Evolutionary conservation across 2,797 vertebrate genomes (phyloP), one percentile per base, ranked within the genome.

Genomic region (Silurus aristotelis): DNA sequence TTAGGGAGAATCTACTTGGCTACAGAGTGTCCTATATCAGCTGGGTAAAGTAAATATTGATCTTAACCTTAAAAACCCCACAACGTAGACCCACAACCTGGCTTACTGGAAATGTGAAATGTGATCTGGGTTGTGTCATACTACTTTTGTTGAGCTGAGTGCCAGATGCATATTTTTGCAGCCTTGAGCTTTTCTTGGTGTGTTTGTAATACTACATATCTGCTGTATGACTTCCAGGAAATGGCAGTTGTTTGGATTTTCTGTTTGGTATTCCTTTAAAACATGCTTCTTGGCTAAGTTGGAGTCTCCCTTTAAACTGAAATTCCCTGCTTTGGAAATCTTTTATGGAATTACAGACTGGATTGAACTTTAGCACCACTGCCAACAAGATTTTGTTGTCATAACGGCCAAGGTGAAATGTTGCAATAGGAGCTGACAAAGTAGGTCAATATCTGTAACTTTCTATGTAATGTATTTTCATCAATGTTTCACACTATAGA

Each of bases 281-380:
- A 76, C 9, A 19, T 20, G 27, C 8, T 38, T 60, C 17, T 1
- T 6, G 17, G 1, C 25, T 7, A 25, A 25, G 6, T 12, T 52
- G 75, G 9, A 48, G 6, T 64, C 48, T 60, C 22, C 38, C 38
- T 63, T 12, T 63, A 79, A 61, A 14, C 12, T 43, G 22, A n/a
- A 25, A 25, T 46, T 17, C 3, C 38, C 38, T 64, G 58, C 3
- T 60, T 77, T 38, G 1, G 1, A 77, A 77, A 77, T 58, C 1
- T 27, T 76, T 31, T 31, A 58, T 13, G 6, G 31, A 43, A 31
- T 79, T 46, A 63, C 60, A 58, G 5, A 17, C 1, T 25, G 12
- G 38, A 64, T 13, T 80, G 77, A 64, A 80, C 60, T 79, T 64
- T 64, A n/a, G 77, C 77, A 80, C 77, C 60, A 64, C 8, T 80